A percentile compares a stretch with the other conserved stretches of the same genome.
These are phyloP conservation scores for Bombyx mandarina DNA, from an alignment of 1,140 invertebrate species.

Conservation along the genomic window DNA sequence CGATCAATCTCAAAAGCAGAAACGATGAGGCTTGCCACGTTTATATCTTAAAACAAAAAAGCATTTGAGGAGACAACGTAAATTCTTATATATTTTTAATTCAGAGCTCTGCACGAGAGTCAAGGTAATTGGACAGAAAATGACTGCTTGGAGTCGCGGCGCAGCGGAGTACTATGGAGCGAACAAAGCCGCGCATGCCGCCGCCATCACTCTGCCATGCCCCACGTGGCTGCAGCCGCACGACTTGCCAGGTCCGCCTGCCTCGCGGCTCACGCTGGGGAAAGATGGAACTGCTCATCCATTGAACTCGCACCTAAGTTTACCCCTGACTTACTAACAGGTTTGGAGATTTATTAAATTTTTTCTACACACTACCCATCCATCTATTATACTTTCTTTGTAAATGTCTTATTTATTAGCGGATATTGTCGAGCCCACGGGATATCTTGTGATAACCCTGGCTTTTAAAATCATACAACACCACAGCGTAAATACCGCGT, in stretches of 20 bases:
- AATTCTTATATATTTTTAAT: conserved; percentile 6
- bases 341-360: conserved; percentile 50
- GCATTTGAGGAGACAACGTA: neutral
- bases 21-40: neutral
- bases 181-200: conserved; percentile 78
- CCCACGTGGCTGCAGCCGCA: conserved; percentile 80
- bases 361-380: too few species aligned
- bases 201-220: conserved; percentile 79
- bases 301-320: conserved; percentile 79
- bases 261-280: conserved; percentile 78
- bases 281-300: conserved; percentile 90
- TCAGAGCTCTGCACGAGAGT: conserved; percentile 49
- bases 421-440: too few species aligned
- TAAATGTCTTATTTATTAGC: too few species aligned
- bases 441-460: too few species aligned
- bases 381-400: too few species aligned
- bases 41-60: conserved; percentile 1
- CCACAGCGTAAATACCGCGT: too few species aligned
- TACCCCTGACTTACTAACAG: conserved; percentile 82
- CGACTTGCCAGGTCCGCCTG: conserved; percentile 78
- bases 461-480: too few species aligned
- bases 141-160: conserved; percentile 69
- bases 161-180: conserved; percentile 71
- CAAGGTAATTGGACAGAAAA: conserved; percentile 59
- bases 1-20: too few species aligned